These are phyloP conservation scores for Brachionus asplanchnoidis DNA, from an alignment of 1,140 invertebrate species.

Conservation along the genomic window DNA sequence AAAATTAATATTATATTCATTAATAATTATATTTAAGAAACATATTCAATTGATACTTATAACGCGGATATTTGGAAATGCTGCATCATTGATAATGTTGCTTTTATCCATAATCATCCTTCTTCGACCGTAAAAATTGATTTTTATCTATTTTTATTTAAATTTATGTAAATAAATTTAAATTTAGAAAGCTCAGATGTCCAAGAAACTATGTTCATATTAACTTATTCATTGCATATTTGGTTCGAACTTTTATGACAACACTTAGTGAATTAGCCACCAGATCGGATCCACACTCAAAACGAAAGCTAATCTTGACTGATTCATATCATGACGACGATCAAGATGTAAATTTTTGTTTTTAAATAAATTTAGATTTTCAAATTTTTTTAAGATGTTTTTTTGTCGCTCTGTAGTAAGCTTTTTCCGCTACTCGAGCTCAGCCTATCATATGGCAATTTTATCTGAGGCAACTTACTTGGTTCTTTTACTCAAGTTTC, in stretches of 20 bases:
- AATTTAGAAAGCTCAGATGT: slow-evolving; percentile 29
- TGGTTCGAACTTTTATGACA: not conserved
- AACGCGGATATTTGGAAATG: not conserved
- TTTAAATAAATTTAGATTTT: not conserved
- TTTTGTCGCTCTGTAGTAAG: not conserved
- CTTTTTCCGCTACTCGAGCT: slow-evolving; percentile 19
- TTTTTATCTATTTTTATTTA: not conserved
- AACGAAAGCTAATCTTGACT: not conserved
- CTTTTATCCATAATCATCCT: not conserved
- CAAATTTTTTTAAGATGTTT: not conserved
- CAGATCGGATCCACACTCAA: not conserved
- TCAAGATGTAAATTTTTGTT: not conserved
- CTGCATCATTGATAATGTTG: not conserved
- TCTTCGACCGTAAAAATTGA: not conserved
- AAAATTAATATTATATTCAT: no score
- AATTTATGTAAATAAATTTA: not conserved
- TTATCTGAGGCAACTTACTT: slow-evolving; percentile 26
- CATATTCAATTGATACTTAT: not conserved
- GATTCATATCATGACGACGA: not conserved
- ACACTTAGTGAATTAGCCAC: not conserved
- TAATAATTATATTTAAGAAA: not conserved
- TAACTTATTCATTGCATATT: slow-evolving; percentile 23
- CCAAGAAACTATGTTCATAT: slow-evolving; percentile 40
- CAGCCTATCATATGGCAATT: slow-evolving; percentile 35
- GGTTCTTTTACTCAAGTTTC: slow-evolving; percentile 29